These are phyloP conservation scores for Trissolcus japonicus DNA, from an alignment of 2,888 invertebrate species.

Conservation along the genomic window DNA sequence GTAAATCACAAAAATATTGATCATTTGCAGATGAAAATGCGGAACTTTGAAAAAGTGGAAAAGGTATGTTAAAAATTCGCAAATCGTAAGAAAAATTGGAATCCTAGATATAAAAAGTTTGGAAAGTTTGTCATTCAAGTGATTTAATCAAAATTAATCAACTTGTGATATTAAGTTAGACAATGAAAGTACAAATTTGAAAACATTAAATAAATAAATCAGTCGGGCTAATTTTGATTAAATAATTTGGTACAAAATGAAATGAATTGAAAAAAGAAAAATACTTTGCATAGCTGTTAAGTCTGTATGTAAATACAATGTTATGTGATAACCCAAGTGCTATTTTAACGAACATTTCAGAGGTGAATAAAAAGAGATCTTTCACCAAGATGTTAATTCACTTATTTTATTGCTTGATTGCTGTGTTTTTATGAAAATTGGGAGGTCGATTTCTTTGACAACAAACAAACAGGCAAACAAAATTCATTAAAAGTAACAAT, in stretches of 20 bases:
- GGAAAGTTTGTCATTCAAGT: constrained; percentile 22
- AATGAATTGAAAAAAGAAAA: neutral
- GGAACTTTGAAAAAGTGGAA: constrained; percentile 99
- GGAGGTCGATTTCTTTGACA: constrained; percentile 74
- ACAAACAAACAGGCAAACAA: neutral
- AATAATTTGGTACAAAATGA: constrained; percentile 56
- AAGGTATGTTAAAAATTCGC: constrained; percentile 84
- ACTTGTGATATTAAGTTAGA: constrained; percentile 1
- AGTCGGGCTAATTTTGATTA: constrained; percentile 58
- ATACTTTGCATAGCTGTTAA: neutral
- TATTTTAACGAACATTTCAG: constrained; percentile 68
- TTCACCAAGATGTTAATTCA: constrained; percentile 68
- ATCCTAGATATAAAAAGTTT: constrained; percentile 12
- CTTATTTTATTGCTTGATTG: constrained; percentile 74
- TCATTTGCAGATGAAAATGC: constrained; percentile 92
- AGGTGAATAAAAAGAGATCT: constrained; percentile 75
- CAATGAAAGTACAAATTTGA: neutral
- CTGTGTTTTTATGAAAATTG: constrained; percentile 70
- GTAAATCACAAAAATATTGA: neutral
- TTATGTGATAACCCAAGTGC: constrained; percentile 67
- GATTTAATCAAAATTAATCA: constrained; percentile 39
- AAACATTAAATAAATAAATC: too few species aligned
- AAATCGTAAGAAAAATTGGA: constrained; percentile 9
- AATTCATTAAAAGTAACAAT: neutral
- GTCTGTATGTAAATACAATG: constrained; percentile 36